Evolutionary conservation across 2,113 vertebrate species (phyloP).

Genomic region (Egretta garzetta): DNA sequence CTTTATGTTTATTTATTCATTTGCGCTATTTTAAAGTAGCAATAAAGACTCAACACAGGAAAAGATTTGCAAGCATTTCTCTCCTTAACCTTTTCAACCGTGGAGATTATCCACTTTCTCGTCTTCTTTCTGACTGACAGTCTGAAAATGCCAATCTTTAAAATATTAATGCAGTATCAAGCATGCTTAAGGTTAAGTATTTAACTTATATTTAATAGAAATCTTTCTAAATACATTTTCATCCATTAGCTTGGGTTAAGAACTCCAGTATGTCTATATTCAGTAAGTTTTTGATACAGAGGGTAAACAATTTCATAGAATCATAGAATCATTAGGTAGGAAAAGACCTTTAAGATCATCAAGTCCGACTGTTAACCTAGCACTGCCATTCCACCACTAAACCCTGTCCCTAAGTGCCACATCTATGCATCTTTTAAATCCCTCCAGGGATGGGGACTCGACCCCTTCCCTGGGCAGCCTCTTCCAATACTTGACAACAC

Average conservation of each 20-base stretch:
- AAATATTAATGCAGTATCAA: neutral
- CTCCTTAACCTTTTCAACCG: neutral
- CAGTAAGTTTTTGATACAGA: neutral
- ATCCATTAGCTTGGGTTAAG: neutral
- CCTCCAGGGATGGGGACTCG: too few relatives aligned
- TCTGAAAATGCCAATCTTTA: neutral
- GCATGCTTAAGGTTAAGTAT: neutral
- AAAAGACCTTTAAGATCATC: too few relatives aligned
- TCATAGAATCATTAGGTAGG: too few relatives aligned
- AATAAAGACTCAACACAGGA: neutral
- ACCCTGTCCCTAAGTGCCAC: too few relatives aligned
- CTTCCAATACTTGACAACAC: too few relatives aligned
- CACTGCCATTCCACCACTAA: too few relatives aligned
- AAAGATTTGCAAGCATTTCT: neutral
- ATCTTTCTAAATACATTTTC: neutral
- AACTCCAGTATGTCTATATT: neutral
- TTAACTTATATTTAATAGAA: neutral
- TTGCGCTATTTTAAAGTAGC: neutral
- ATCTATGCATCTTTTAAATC: too few relatives aligned
- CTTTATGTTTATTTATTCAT: neutral
- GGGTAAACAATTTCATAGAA: neutral
- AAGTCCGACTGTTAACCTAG: too few relatives aligned
- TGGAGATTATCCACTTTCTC: neutral
- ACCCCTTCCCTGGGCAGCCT: too few relatives aligned
- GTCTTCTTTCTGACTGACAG: neutral